These are phyloP conservation scores for Hirundichthys speculiger DNA, from an alignment of 2,113 vertebrate species.

Conservation along the genomic window DNA sequence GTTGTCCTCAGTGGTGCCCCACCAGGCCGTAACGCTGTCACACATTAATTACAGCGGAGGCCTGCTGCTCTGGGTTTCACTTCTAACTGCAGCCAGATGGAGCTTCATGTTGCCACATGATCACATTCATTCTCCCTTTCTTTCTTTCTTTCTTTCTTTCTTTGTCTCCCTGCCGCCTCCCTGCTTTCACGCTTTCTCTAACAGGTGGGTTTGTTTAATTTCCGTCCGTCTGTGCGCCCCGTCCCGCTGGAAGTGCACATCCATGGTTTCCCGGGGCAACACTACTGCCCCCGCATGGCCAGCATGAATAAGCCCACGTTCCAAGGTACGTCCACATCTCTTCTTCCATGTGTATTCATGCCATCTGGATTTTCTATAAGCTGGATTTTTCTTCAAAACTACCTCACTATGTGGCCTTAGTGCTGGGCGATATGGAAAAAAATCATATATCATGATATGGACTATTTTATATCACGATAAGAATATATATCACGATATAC, in stretches of 20 bases:
- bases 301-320: constrained; percentile 99
- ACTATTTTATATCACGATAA: too few species aligned
- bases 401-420: too few species aligned
- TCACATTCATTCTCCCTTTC: constrained; percentile 50
- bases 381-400: background rate
- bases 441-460: too few species aligned
- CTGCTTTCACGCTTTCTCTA: constrained; percentile 27
- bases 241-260: constrained; percentile 98
- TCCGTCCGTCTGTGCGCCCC: constrained; percentile 96
- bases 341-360: background rate
- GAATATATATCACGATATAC: too few species aligned
- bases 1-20: too few species aligned
- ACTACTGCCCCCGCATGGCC: constrained; percentile 99
- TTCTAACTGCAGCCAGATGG: constrained; percentile 73
- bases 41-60: too few species aligned
- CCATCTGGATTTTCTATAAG: background rate
- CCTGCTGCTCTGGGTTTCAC: too few species aligned
- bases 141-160: too few species aligned
- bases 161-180: background rate
- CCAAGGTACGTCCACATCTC: constrained; percentile 77
- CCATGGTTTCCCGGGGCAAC: constrained; percentile 96
- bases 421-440: too few species aligned
- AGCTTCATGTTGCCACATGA: constrained; percentile 67
- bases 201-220: constrained; percentile 98
- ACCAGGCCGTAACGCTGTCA: too few species aligned